These are phyloP conservation scores for Orchestes rusci DNA, from an alignment of 2,888 invertebrate genomes.

Conservation along the genomic window DNA sequence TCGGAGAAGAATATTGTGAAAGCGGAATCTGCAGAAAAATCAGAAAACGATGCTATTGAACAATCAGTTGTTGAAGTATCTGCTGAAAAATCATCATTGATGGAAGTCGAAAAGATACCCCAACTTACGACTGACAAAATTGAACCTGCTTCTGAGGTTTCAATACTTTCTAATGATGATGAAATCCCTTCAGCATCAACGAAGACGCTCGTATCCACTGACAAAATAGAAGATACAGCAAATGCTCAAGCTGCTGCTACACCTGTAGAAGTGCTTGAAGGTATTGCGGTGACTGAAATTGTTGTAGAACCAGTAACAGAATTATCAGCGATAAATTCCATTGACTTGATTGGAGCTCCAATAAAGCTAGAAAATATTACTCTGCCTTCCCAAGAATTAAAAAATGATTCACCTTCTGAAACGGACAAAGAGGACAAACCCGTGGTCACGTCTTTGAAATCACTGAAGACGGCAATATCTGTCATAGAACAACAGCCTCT, in stretches of 20 bases:
- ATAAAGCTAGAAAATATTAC: no score
- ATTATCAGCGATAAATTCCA: no score
- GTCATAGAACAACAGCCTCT: conserved; percentile 33
- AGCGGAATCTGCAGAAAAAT: background rate
- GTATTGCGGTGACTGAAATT: no score
- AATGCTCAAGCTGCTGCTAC: background rate
- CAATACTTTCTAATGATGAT: no score
- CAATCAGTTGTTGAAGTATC: background rate
- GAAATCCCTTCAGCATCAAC: background rate
- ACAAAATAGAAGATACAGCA: background rate
- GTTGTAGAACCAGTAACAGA: no score
- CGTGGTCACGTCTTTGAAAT: conserved; percentile 30
- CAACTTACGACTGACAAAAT: background rate
- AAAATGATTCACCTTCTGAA: no score
- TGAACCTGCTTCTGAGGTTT: background rate
- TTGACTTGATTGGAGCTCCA: no score
- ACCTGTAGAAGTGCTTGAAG: background rate
- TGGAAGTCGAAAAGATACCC: no score
- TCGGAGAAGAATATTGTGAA: background rate
- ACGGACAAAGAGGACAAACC: conserved; percentile 15
- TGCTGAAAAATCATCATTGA: background rate
- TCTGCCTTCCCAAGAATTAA: no score
- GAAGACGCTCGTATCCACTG: background rate
- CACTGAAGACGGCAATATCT: conserved; percentile 31
- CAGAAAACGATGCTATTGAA: conserved; percentile 1